phyloP scores from a whole-genome alignment of 2,797 vertebrate species.

The Craterocephalus amniculus region DNA sequence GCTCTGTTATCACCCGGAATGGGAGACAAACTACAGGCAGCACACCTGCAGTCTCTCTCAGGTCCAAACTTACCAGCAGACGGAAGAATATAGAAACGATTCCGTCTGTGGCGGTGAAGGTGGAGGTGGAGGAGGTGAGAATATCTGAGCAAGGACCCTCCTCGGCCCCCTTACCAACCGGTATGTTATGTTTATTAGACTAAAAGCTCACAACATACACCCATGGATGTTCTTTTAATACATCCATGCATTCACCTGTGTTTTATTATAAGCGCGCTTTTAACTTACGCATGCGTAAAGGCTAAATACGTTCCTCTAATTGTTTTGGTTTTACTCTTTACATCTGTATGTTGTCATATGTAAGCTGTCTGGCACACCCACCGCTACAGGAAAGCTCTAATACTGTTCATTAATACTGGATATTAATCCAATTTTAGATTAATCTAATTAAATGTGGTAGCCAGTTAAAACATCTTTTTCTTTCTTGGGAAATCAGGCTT shows the following conservation, averaged over 20 bases:
- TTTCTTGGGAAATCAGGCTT: too few species aligned
- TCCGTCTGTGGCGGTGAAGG: conserved; percentile 66
- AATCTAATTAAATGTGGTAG: too few species aligned
- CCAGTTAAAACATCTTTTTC: too few species aligned
- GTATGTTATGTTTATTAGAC: conserved; percentile 28
- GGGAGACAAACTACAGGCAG: not conserved
- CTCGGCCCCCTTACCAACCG: conserved; percentile 22
- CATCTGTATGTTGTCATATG: too few species aligned
- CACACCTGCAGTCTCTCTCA: conserved; percentile 35
- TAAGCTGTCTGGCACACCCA: too few species aligned
- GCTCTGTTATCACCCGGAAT: conserved; percentile 27
- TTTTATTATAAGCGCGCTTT: too few species aligned
- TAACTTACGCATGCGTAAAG: not conserved
- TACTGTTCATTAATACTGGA: too few species aligned
- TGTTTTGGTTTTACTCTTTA: not conserved
- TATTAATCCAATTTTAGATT: too few species aligned
- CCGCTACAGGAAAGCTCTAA: too few species aligned
- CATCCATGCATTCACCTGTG: too few species aligned
- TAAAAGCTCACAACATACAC: not conserved
- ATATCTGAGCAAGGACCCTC: conserved; percentile 44
- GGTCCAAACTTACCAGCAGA: conserved; percentile 47
- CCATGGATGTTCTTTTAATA: too few species aligned
- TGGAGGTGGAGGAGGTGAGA: conserved; percentile 66
- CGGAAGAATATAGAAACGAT: conserved; percentile 7
- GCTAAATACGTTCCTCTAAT: not conserved